Conservation (phyloP, 92 coral and sea anemone genomes). For the Galaxea fascicularis region DNA sequence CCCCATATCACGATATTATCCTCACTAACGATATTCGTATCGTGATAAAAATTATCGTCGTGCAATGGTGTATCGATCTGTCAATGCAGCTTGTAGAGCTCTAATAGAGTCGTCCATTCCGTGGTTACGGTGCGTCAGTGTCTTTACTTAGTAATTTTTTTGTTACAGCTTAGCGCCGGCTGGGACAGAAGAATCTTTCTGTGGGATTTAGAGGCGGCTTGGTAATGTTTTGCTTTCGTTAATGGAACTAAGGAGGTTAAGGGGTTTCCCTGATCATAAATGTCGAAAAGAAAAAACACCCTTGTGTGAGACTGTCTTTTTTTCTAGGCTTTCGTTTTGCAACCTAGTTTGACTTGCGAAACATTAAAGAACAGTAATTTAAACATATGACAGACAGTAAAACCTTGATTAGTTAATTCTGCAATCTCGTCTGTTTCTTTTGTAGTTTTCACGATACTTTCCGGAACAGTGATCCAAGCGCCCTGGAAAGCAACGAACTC, state of each 20-base stretch:
- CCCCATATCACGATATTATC: too few relatives aligned
- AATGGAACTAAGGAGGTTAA: too few relatives aligned
- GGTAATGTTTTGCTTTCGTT: slow-evolving; percentile 53
- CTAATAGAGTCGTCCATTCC: not conserved
- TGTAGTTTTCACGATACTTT: slow-evolving; percentile 89
- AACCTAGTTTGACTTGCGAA: too few relatives aligned
- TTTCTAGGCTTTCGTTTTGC: not conserved
- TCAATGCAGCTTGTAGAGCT: too few relatives aligned
- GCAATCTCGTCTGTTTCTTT: not conserved
- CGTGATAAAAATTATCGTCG: too few relatives aligned
- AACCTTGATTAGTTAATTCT: not conserved
- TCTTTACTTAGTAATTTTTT: not conserved
- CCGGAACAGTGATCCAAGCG: slow-evolving; percentile 74
- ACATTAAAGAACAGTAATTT: too few relatives aligned
- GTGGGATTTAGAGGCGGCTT: slow-evolving; percentile 93
- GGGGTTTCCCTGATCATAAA: too few relatives aligned
- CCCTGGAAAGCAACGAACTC: slow-evolving; percentile 75
- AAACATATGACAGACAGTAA: too few relatives aligned
- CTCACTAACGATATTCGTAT: too few relatives aligned
- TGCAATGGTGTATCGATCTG: too few relatives aligned
- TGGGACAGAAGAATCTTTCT: slow-evolving; percentile 95
- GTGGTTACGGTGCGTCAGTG: not conserved
- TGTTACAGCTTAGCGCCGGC: slow-evolving; percentile 89
- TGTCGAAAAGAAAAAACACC: too few relatives aligned
- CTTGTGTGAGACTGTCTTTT: too few relatives aligned